Evolutionary conservation across 2,888 invertebrate genomes (phyloP).

Genomic region (Sclerodermus sp.): DNA sequence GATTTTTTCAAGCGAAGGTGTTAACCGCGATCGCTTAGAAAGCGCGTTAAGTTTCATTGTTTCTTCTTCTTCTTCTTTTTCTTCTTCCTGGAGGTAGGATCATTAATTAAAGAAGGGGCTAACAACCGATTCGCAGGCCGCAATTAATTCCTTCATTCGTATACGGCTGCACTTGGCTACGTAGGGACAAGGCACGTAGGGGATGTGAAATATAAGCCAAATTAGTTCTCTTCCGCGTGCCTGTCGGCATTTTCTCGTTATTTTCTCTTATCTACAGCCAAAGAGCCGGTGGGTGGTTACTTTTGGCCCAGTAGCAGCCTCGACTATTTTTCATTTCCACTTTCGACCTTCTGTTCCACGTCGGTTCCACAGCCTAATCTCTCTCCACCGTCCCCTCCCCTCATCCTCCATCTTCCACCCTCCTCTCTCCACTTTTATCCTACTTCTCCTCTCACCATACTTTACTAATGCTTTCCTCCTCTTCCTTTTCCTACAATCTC

Average conservation of each 20-base stretch:
- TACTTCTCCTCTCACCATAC: conserved; percentile 3
- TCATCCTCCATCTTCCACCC: conserved; percentile 2
- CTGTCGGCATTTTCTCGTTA: conserved; percentile 36
- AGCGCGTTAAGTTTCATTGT: too few relatives aligned
- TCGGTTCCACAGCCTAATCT: conserved; percentile 2
- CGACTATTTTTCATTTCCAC: conserved; percentile 40
- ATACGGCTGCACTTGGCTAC: too few relatives aligned
- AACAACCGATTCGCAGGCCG: too few relatives aligned
- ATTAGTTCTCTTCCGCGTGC: conserved; percentile 37
- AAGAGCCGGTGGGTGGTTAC: conserved; percentile 24
- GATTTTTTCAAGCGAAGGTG: too few relatives aligned
- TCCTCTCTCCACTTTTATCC: conserved; percentile 12
- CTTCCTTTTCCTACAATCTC: conserved; percentile 12
- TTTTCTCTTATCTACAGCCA: conserved; percentile 40
- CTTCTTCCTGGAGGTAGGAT: too few relatives aligned
- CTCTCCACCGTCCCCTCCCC: conserved; percentile 12
- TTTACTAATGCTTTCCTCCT: conserved; percentile 1
- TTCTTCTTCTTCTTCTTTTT: background rate
- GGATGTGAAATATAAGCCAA: conserved; percentile 33
- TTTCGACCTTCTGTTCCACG: background rate
- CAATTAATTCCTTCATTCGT: conserved; percentile 33
- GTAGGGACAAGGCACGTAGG: background rate
- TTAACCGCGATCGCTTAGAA: too few relatives aligned
- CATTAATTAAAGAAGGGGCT: too few relatives aligned
- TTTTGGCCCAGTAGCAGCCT: conserved; percentile 26